Evolutionary conservation across 2,888 invertebrate genomes (phyloP).

Genomic region (Clusia tigrina): DNA sequence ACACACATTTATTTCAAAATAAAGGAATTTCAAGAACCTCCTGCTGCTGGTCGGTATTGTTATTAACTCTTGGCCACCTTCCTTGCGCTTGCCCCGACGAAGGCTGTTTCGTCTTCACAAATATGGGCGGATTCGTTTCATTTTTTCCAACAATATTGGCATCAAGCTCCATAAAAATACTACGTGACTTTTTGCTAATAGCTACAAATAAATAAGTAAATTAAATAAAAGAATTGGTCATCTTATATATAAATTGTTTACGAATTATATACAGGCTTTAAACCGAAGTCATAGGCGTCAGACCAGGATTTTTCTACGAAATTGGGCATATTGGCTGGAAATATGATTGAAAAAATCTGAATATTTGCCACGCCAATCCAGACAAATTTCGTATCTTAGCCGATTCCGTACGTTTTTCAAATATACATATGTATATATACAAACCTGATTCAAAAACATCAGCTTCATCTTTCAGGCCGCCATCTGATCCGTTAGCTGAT

Average conservation of each 20-base stretch:
- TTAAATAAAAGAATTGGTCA: too few relatives aligned
- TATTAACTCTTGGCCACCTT: too few relatives aligned
- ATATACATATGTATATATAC: conserved; percentile 29
- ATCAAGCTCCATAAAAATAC: conserved; percentile 85
- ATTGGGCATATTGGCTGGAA: too few relatives aligned
- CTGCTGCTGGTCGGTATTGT: conserved; percentile 22
- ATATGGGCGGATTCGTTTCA: conserved; percentile 24
- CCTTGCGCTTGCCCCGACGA: too few relatives aligned
- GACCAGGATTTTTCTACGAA: too few relatives aligned
- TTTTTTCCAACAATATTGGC: conserved; percentile 72
- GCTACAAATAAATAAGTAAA: conserved; percentile 68
- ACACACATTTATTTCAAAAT: too few relatives aligned
- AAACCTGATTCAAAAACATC: conserved; percentile 82
- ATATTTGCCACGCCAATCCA: too few relatives aligned
- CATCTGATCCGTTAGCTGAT: conserved; percentile 66
- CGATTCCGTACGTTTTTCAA: conserved; percentile 45
- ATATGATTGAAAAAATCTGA: too few relatives aligned
- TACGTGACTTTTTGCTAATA: conserved; percentile 86
- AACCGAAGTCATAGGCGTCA: too few relatives aligned
- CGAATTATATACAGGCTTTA: too few relatives aligned
- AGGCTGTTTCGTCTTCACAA: too few relatives aligned
- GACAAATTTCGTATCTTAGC: background rate
- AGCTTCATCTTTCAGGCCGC: conserved; percentile 66
- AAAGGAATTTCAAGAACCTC: conserved; percentile 37
- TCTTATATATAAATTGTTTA: too few relatives aligned